Evolutionary conservation across 2,888 invertebrate species (phyloP).

Genomic region (Apotomis turbidana): DNA sequence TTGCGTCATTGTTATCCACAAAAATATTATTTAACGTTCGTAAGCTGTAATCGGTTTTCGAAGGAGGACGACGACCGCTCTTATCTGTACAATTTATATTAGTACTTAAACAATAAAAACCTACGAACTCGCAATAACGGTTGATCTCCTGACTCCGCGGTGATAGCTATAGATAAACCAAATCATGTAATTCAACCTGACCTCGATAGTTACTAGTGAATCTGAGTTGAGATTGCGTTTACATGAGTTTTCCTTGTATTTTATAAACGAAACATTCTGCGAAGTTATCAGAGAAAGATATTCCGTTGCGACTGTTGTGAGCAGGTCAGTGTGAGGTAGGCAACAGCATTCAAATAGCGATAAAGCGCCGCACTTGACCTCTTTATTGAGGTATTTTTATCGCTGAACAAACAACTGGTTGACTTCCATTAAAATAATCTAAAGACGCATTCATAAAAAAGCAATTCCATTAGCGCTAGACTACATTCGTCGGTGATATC

Average conservation of each 20-base stretch:
- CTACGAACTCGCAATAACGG: slow-evolving; percentile 7
- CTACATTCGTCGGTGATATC: slow-evolving; percentile 9
- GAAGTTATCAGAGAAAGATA: not conserved
- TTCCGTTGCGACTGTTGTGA: slow-evolving; percentile 44
- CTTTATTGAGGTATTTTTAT: slow-evolving; percentile 67
- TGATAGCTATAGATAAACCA: slow-evolving; percentile 33
- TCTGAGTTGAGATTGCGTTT: slow-evolving; percentile 50
- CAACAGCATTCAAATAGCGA: slow-evolving; percentile 52
- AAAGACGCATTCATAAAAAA: slow-evolving; percentile 43
- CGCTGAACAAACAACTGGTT: slow-evolving; percentile 56
- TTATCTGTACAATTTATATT: slow-evolving; percentile 33
- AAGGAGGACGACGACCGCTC: slow-evolving; percentile 41
- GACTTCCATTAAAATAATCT: slow-evolving; percentile 44
- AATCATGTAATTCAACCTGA: slow-evolving; percentile 49
- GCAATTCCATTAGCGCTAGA: slow-evolving; percentile 40
- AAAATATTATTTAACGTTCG: slow-evolving; percentile 48
- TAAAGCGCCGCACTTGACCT: slow-evolving; percentile 70
- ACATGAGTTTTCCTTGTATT: slow-evolving; percentile 47
- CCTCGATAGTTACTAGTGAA: slow-evolving; percentile 47
- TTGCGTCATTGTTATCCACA: slow-evolving; percentile 53
- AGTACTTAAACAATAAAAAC: slow-evolving; percentile 22
- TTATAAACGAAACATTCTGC: slow-evolving; percentile 22
- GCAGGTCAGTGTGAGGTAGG: slow-evolving; percentile 61
- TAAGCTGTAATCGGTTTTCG: slow-evolving; percentile 34
- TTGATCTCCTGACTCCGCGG: slow-evolving; percentile 25